A percentile compares a stretch with the other conserved stretches of the same genome.
Conservation (phyloP, 1,140 invertebrate genomes). For the Drosophila gunungcola region DNA sequence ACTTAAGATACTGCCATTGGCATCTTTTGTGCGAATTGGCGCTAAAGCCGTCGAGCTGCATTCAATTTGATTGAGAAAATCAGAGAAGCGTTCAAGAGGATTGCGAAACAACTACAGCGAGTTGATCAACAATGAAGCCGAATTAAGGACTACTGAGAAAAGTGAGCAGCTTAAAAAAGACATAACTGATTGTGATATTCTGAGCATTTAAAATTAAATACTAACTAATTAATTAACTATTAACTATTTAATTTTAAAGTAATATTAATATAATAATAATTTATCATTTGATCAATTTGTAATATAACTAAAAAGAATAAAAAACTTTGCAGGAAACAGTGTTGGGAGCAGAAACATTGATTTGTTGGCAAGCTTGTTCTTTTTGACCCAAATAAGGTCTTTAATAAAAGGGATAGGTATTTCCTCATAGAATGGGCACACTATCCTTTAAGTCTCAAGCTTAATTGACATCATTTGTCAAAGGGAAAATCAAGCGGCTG, state of each 20-base stretch:
- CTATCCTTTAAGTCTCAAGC: background rate
- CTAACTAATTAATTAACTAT: too few species aligned
- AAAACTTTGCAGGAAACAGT: too few species aligned
- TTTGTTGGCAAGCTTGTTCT: too few species aligned
- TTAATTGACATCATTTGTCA: background rate
- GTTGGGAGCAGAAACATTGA: too few species aligned
- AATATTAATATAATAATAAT: too few species aligned
- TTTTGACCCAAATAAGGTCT: background rate
- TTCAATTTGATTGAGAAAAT: conserved; percentile 64
- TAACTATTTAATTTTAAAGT: too few species aligned
- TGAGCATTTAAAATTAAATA: too few species aligned
- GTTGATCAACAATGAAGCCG: conserved; percentile 26
- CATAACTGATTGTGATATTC: too few species aligned
- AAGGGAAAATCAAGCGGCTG: background rate
- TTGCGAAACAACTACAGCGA: conserved; percentile 16
- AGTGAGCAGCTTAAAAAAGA: conserved; percentile 31
- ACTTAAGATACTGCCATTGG: conserved; percentile 44
- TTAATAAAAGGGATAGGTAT: background rate
- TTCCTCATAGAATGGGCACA: background rate
- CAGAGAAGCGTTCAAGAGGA: conserved; percentile 53
- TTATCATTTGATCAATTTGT: too few species aligned
- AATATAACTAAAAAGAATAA: too few species aligned
- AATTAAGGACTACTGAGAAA: conserved; percentile 25
- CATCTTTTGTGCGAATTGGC: conserved; percentile 47
- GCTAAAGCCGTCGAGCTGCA: conserved; percentile 41